Evolutionary conservation across 2,113 vertebrate species (phyloP).

Genomic region (Pterocles gutturalis): DNA sequence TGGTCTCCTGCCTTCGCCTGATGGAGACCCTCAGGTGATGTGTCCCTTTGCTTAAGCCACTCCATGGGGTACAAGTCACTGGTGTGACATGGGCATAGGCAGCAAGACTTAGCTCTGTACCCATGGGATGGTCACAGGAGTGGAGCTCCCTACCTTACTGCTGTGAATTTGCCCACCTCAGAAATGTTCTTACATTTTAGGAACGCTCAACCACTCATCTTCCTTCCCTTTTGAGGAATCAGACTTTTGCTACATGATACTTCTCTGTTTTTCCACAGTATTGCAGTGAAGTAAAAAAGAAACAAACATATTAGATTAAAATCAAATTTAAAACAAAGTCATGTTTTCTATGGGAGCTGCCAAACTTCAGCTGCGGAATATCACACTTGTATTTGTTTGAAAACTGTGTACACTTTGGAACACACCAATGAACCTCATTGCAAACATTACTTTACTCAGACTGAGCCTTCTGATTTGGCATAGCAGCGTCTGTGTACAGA

Average conservation of each 20-base stretch:
- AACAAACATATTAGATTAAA: neutral
- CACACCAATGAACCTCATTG: neutral
- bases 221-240: neutral
- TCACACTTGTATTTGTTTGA: neutral
- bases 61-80: rapidly evolving
- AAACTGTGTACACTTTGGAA: neutral
- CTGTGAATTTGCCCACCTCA: neutral
- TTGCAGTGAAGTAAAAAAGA: neutral
- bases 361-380: neutral
- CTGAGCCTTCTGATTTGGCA: neutral
- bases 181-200: neutral
- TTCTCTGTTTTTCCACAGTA: neutral
- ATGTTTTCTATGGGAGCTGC: neutral
- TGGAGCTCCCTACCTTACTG: neutral
- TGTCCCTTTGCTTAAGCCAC: neutral
- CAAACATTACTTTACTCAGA: neutral
- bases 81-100: rapidly evolving
- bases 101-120: neutral
- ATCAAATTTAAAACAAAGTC: neutral
- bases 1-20: neutral
- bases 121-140: neutral
- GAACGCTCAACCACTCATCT: neutral
- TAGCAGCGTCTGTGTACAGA: neutral
- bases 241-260: neutral
- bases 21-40: neutral